phyloP scores from a whole-genome alignment of 2,888 invertebrate genomes.

The Hermodice carunculata region DNA sequence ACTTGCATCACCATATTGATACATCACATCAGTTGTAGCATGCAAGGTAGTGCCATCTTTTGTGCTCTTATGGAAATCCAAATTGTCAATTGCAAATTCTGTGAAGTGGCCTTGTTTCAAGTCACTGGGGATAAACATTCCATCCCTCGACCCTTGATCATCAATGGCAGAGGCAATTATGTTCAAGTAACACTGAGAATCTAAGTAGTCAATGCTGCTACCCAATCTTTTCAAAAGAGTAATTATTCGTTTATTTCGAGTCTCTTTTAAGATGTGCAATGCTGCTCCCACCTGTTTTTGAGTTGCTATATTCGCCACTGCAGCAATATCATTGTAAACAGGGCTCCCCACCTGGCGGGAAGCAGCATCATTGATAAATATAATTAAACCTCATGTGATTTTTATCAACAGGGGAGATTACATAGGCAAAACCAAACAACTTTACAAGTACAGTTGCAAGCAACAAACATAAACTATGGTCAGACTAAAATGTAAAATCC shows the following conservation, averaged over 20 bases:
- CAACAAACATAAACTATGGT: too few species aligned
- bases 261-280: too few species aligned
- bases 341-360: too few species aligned
- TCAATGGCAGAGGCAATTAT: not conserved
- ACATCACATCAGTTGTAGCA: not conserved
- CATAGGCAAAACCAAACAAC: too few species aligned
- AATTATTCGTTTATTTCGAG: not conserved
- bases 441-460: too few species aligned
- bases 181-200: not conserved
- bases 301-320: too few species aligned
- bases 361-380: too few species aligned
- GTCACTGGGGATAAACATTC: not conserved
- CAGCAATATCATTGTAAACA: too few species aligned
- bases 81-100: not conserved
- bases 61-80: not conserved
- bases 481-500: too few species aligned
- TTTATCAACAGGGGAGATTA: too few species aligned
- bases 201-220: not conserved
- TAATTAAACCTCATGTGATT: too few species aligned
- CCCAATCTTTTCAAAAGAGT: not conserved
- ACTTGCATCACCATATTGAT: not conserved
- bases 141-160: not conserved
- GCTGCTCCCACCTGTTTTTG: too few species aligned
- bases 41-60: not conserved
- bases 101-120: not conserved